phyloP scores from a whole-genome alignment of 2,113 vertebrate genomes.

The Urocitellus parryii region DNA sequence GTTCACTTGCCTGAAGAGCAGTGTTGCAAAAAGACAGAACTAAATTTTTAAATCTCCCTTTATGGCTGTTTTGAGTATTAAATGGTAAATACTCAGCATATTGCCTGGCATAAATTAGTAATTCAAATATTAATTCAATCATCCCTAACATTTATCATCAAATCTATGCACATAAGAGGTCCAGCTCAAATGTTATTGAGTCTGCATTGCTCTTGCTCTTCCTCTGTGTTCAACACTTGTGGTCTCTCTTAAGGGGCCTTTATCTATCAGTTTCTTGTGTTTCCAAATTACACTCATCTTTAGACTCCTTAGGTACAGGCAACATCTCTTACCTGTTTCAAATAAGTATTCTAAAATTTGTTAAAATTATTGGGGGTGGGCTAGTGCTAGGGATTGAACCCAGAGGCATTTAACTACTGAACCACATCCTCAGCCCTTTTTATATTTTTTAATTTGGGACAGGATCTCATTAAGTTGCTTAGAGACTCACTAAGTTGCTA shows the following conservation, averaged over 20 bases:
- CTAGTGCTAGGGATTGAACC: too few species aligned
- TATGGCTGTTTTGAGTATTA: neutral
- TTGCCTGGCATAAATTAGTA: neutral
- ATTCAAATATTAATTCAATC: neutral
- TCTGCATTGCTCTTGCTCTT: neutral
- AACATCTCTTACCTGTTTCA: neutral
- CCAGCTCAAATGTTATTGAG: neutral
- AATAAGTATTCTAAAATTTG: neutral
- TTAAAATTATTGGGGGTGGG: too few species aligned
- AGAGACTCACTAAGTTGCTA: too few species aligned
- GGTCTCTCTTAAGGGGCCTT: neutral
- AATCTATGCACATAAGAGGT: neutral
- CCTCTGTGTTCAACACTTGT: neutral
- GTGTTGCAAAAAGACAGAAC: neutral
- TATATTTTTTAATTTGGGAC: too few species aligned
- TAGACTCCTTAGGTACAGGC: neutral
- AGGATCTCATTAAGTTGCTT: too few species aligned
- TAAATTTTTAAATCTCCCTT: neutral
- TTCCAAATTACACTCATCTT: constrained; percentile 2
- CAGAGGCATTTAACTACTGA: too few species aligned
- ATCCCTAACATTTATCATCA: neutral
- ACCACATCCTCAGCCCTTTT: too few species aligned
- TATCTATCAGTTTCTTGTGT: neutral
- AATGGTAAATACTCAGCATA: neutral
- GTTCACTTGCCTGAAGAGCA: neutral